These are phyloP conservation scores for Potamilus streckersoni DNA, from an alignment of 1,140 invertebrate genomes.

Conservation along the genomic window DNA sequence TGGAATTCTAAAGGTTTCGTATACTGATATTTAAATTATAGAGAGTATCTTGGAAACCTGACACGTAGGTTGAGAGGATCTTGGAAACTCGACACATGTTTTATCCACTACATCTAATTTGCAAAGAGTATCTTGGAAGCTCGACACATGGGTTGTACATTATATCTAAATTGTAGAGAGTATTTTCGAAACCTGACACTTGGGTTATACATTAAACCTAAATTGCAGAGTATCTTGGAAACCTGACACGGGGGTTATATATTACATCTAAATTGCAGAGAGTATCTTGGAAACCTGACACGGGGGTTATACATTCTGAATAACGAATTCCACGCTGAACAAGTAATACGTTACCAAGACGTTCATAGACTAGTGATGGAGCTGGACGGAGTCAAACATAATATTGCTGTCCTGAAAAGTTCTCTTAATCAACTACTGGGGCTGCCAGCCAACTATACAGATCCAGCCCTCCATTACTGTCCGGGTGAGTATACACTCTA, in stretches of 20 bases:
- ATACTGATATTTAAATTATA: not conserved
- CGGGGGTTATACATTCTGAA: conserved; percentile 11
- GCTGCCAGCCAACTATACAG: no score
- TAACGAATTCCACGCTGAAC: conserved; percentile 13
- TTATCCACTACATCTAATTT: not conserved
- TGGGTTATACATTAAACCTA: not conserved
- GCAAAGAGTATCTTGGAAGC: conserved; percentile 6
- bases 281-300: conserved; percentile 13
- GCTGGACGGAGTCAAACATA: not conserved
- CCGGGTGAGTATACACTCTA: no score
- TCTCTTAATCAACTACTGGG: no score
- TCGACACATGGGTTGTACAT: conserved; percentile 5
- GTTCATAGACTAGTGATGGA: conserved; percentile 12
- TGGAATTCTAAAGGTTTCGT: not conserved
- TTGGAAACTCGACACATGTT: no score
- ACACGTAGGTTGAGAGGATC: not conserved
- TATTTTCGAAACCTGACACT: conserved; percentile 8
- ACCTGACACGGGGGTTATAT: conserved; percentile 8
- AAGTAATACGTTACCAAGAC: conserved; percentile 12
- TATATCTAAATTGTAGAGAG: not conserved
- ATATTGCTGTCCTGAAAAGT: conserved; percentile 1
- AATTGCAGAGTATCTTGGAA: conserved; percentile 8
- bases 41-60: not conserved
- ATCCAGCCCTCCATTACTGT: no score
- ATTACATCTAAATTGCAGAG: not conserved